A percentile compares a stretch with the other conserved stretches of the same genome.
Evolutionary conservation across 2,888 invertebrate species (phyloP).

Genomic region (Aspidiotus destructor): DNA sequence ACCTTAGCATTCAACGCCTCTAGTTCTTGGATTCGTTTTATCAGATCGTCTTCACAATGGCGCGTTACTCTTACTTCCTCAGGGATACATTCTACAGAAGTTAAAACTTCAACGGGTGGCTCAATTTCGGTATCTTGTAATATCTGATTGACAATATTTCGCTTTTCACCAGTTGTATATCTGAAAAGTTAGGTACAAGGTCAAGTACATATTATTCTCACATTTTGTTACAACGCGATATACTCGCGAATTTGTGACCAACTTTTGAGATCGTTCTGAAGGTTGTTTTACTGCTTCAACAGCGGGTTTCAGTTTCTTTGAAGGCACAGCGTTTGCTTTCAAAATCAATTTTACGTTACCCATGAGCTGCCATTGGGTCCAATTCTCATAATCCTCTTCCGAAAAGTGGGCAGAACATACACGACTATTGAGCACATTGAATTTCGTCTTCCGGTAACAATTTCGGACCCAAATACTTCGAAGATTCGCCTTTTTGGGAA

Average conservation of each 20-base stretch:
- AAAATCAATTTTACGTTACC: neutral
- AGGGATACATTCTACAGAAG: neutral
- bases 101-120: neutral
- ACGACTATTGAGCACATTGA: neutral
- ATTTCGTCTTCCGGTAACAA: neutral
- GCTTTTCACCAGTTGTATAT: neutral
- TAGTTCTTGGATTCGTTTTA: neutral
- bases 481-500: neutral
- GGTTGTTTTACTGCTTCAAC: neutral
- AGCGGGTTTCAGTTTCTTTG: neutral
- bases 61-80: neutral
- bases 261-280: neutral
- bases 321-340: neutral
- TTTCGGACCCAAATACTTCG: neutral
- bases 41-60: neutral
- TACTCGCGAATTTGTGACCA: neutral
- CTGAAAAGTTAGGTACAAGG: neutral
- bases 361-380: neutral
- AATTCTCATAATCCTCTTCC: neutral
- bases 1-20: slow-evolving; percentile 1
- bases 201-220: neutral
- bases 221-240: neutral
- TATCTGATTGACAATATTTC: neutral
- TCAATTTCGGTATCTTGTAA: neutral
- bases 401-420: neutral